Evolutionary conservation across 92 coral and sea anemone genomes (phyloP).

Genomic region (Porites evermanni): DNA sequence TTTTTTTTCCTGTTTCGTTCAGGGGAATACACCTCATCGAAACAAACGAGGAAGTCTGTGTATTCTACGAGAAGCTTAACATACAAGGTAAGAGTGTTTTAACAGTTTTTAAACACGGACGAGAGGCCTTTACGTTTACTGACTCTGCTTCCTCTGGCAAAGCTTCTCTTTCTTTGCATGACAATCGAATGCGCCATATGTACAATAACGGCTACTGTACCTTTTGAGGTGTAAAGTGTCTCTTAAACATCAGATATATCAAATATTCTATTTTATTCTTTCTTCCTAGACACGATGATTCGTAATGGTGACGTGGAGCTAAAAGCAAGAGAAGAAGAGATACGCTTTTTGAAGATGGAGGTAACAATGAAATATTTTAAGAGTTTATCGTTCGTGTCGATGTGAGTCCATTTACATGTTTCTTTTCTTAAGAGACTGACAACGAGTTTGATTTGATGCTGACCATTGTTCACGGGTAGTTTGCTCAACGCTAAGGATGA

Average conservation of each 20-base stretch:
- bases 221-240: background rate
- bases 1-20: background rate
- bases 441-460: too few relatives aligned
- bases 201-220: background rate
- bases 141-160: too few relatives aligned
- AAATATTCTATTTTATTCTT: background rate
- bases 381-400: too few relatives aligned
- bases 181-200: background rate
- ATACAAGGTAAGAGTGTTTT: conserved; percentile 82
- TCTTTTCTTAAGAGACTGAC: too few relatives aligned
- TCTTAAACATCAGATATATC: too few relatives aligned
- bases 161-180: background rate
- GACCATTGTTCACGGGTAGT: too few relatives aligned
- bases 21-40: conserved; percentile 98
- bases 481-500: too few relatives aligned
- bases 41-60: conserved; percentile 99
- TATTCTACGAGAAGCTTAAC: conserved; percentile 95
- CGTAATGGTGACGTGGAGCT: conserved; percentile 98
- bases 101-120: background rate
- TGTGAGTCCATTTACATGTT: too few relatives aligned
- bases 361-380: conserved; percentile 41
- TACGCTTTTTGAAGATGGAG: conserved; percentile 97
- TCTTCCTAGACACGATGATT: conserved; percentile 84
- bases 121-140: too few relatives aligned
- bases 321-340: conserved; percentile 93